phyloP scores from a whole-genome alignment of 2,888 invertebrate species.

The Watsonalla cultraria region DNA sequence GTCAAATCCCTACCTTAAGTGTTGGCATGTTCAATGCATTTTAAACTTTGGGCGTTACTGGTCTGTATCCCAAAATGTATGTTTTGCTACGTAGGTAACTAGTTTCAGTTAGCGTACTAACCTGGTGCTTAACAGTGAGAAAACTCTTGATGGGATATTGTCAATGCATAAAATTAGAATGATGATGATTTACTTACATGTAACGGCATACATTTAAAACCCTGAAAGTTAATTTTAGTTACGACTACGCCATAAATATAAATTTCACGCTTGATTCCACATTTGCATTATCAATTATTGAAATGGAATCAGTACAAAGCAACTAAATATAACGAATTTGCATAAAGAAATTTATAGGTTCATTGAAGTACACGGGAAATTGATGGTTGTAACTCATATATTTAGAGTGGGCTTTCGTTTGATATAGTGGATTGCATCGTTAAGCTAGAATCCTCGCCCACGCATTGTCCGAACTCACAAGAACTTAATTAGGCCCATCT shows the following conservation, averaged over 20 bases:
- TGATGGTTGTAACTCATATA: slow-evolving; percentile 14
- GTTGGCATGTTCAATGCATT: too few species aligned
- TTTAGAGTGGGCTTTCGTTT: slow-evolving; percentile 31
- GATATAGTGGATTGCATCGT: slow-evolving; percentile 35
- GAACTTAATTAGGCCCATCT: slow-evolving; percentile 73
- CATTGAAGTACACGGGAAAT: slow-evolving; percentile 2
- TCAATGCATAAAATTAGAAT: too few species aligned
- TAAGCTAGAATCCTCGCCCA: slow-evolving; percentile 52
- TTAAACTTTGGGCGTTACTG: too few species aligned
- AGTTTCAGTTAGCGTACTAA: too few species aligned
- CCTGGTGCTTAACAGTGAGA: too few species aligned
- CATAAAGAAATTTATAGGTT: slow-evolving; percentile 40
- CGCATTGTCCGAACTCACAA: slow-evolving; percentile 55
- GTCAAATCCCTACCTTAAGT: too few species aligned
- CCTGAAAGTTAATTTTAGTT: too few species aligned
- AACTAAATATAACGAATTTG: slow-evolving; percentile 54
- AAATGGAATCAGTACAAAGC: slow-evolving; percentile 44
- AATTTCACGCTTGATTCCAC: slow-evolving; percentile 40
- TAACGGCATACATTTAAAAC: too few species aligned
- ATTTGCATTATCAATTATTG: slow-evolving; percentile 67
- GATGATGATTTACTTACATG: too few species aligned
- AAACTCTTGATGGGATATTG: too few species aligned
- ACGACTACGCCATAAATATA: slow-evolving; percentile 4
- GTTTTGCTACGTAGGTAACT: too few species aligned
- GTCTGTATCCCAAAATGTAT: too few species aligned